phyloP scores from a whole-genome alignment of 2,888 invertebrate species.

The Meganola albula region DNA sequence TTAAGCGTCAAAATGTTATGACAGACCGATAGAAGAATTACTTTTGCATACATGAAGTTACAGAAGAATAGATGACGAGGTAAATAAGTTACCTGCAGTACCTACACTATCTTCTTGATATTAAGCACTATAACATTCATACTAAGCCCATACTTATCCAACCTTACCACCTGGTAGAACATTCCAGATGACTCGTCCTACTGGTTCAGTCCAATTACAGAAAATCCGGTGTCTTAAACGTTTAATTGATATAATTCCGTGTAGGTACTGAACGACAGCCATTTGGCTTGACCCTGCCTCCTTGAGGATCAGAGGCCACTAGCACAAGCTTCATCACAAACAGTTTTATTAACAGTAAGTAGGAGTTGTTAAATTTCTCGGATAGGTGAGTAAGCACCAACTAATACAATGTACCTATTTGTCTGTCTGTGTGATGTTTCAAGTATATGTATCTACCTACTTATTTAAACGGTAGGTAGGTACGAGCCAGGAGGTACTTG shows the following conservation, averaged over 20 bases:
- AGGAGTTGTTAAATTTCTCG: conserved; percentile 18
- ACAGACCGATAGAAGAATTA: too few species aligned
- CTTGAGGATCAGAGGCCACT: conserved; percentile 49
- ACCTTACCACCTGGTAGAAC: neutral
- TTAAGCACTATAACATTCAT: neutral
- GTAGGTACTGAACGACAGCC: conserved; percentile 39
- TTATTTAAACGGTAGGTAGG: too few species aligned
- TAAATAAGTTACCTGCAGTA: too few species aligned
- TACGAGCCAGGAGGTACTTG: too few species aligned
- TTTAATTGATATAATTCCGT: conserved; percentile 53
- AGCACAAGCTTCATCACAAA: conserved; percentile 52
- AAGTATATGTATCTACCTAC: too few species aligned
- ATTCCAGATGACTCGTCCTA: too few species aligned
- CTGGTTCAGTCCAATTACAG: neutral
- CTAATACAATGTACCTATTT: too few species aligned
- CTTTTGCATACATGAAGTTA: too few species aligned
- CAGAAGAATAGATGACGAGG: too few species aligned
- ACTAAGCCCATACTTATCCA: neutral
- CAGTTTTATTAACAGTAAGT: conserved; percentile 34
- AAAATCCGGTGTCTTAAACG: conserved; percentile 29
- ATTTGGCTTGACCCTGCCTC: conserved; percentile 43
- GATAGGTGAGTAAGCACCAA: conserved; percentile 12
- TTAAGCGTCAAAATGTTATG: too few species aligned
- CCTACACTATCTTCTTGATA: too few species aligned
- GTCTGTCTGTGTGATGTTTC: too few species aligned